A percentile compares a stretch with the other conserved stretches of the same genome.
These are phyloP conservation scores for Microctenopoma lineatum DNA, from an alignment of 2,797 vertebrate species.

Conservation along the genomic window DNA sequence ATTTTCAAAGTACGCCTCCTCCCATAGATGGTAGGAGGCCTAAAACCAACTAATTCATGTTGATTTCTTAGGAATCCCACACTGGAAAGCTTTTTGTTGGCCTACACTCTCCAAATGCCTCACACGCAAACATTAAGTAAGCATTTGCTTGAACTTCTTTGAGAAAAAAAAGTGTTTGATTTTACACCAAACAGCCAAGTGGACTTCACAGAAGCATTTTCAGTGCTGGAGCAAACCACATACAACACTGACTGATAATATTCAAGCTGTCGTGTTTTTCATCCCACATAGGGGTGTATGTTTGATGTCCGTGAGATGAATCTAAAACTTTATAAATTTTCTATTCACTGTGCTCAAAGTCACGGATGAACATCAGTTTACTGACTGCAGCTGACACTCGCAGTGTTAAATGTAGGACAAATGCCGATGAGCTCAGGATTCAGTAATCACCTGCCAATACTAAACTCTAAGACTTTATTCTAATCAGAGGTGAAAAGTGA, in stretches of 20 bases:
- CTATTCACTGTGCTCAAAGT: conserved; percentile 6
- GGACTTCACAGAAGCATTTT: neutral
- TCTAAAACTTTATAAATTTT: conserved; percentile 6
- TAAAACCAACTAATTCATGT: too few relatives aligned
- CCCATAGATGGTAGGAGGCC: too few relatives aligned
- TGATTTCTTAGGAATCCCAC: too few relatives aligned
- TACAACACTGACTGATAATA: conserved; percentile 7
- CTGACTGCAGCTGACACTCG: neutral
- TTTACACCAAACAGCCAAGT: neutral
- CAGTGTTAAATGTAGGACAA: neutral
- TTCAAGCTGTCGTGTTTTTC: neutral
- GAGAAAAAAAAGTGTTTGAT: neutral
- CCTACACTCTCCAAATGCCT: too few relatives aligned
- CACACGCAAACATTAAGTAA: too few relatives aligned
- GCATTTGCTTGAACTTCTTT: neutral
- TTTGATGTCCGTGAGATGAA: conserved; percentile 17
- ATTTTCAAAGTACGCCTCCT: too few relatives aligned
- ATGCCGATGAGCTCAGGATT: neutral
- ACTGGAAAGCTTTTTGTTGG: too few relatives aligned
- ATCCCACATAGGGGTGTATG: neutral
- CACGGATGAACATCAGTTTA: conserved; percentile 5
- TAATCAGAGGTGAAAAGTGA: neutral
- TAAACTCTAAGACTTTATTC: neutral
- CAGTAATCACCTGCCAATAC: neutral
- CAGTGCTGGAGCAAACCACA: neutral